Base-by-base conservation (phyloP, 2,888 invertebrate genomes). In the Aleiodes alternator region DNA sequence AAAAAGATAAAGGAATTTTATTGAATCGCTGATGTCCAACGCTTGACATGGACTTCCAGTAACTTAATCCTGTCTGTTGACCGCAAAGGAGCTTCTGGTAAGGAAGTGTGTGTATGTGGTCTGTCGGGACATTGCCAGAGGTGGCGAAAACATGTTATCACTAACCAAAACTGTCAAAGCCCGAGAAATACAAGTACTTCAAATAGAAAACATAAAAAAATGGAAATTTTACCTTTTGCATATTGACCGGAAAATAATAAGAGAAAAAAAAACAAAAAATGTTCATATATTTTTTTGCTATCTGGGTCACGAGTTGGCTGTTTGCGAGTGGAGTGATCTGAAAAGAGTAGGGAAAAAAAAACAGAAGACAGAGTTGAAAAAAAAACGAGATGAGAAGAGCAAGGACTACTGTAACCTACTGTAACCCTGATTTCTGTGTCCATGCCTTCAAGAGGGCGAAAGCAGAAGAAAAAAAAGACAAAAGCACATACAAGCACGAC, bases 261-360 rank as follows among this genome's bases (percentile, higher is more conserved):
- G 12, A 72, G 11, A n/a, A 57, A 34, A 61, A 71, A 48, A 23
- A n/a, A 3, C 8, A 43, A 23, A 66, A 69, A 53, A 50, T 68
- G 68, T 59, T 53, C 43, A 57, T 56, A 69, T 59, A 68, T 59
- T 69, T 69, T 68, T 43, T 43, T 43, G 4, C 11, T 73, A 61
- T 73, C 51, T 59, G 51, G 64, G 64, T 53, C 69, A 64, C 16
- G 76, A 75, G 72, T 31, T 16, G 29, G 76, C 74, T 77, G 64
- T 76, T 53, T 71, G 72, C 69, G 64, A 71, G 73, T 69, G 69
- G 69, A 66, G 61, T 69, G 76, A 76, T 77, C 72, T 64, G 50
- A 50, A 72, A 31, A 66, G 79, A 56, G 72, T 29, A 55, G 53
- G 43, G 29, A 68, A 64, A 16, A 69, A 38, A 55, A 16, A 55